These are phyloP conservation scores for Eubasilissa regina DNA, from an alignment of 1,140 invertebrate genomes.

Conservation along the genomic window DNA sequence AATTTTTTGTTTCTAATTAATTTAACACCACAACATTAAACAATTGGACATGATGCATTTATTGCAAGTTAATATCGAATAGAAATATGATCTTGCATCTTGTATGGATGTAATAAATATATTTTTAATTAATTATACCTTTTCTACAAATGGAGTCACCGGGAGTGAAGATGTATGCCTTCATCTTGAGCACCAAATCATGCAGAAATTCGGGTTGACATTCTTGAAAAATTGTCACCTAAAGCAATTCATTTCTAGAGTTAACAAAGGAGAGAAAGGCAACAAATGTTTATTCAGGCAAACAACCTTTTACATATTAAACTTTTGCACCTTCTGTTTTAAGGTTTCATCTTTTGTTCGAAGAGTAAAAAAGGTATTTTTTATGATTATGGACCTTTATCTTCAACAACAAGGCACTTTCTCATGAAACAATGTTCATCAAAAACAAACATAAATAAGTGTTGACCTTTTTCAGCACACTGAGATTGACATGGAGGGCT, in stretches of 20 bases:
- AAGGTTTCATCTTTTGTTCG: neutral
- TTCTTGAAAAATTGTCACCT: slow-evolving; percentile 92
- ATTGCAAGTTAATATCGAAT: too few relatives aligned
- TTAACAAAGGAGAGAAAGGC: too few relatives aligned
- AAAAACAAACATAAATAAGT: slow-evolving; percentile 9
- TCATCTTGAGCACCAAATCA: slow-evolving; percentile 97
- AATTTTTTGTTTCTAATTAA: too few relatives aligned
- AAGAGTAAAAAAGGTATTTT: neutral
- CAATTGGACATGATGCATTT: too few relatives aligned
- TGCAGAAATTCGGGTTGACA: slow-evolving; percentile 98
- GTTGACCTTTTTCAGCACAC: slow-evolving; percentile 93
- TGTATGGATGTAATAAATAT: too few relatives aligned
- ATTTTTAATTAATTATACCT: slow-evolving; percentile 68
- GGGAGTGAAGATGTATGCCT: slow-evolving; percentile 97
- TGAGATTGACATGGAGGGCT: slow-evolving; percentile 95
- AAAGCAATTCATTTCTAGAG: slow-evolving; percentile 50
- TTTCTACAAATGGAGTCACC: slow-evolving; percentile 96
- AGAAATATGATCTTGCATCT: too few relatives aligned
- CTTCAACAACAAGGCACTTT: too few relatives aligned
- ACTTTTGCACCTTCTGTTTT: neutral
- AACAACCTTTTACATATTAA: neutral
- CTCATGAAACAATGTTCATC: too few relatives aligned
- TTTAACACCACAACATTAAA: too few relatives aligned
- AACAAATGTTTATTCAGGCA: neutral
- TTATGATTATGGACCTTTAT: too few relatives aligned